Evolutionary conservation across 2,113 vertebrate genomes (phyloP).

Genomic region (Isurus oxyrinchus): DNA sequence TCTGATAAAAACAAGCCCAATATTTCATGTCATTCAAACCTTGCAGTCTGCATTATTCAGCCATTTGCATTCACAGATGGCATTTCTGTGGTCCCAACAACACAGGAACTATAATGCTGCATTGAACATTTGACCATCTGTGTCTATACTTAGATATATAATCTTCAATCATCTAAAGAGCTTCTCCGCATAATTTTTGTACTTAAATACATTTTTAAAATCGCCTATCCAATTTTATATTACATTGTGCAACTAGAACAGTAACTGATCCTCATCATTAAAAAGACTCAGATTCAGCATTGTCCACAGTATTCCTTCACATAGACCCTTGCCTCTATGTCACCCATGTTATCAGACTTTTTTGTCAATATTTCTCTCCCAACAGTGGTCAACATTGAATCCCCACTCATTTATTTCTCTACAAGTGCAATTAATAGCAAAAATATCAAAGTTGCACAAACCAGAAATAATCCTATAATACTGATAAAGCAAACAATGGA

Average conservation of each 20-base stretch:
- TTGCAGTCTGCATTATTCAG: not conserved
- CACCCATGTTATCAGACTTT: not conserved
- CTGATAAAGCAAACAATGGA: not conserved
- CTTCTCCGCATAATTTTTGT: not conserved
- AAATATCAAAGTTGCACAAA: not conserved
- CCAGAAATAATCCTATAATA: not conserved
- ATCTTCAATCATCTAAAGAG: conserved; percentile 1
- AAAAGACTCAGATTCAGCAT: not conserved
- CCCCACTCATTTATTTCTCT: not conserved
- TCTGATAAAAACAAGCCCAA: not conserved
- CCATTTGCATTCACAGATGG: not conserved
- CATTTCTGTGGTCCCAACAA: not conserved
- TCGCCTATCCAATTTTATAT: not conserved
- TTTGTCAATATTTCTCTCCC: not conserved
- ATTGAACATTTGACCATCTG: not conserved
- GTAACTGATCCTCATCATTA: not conserved
- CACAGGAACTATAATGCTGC: not conserved
- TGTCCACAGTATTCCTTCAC: not conserved
- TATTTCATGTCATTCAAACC: not conserved
- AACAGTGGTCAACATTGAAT: not conserved
- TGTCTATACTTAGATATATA: not conserved
- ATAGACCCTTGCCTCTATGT: not conserved
- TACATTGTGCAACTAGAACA: not conserved
- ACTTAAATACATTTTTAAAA: conserved; percentile 11
- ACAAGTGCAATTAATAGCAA: not conserved